Evolutionary conservation across 2,888 invertebrate genomes (phyloP).

Genomic region (Anodontia alba): DNA sequence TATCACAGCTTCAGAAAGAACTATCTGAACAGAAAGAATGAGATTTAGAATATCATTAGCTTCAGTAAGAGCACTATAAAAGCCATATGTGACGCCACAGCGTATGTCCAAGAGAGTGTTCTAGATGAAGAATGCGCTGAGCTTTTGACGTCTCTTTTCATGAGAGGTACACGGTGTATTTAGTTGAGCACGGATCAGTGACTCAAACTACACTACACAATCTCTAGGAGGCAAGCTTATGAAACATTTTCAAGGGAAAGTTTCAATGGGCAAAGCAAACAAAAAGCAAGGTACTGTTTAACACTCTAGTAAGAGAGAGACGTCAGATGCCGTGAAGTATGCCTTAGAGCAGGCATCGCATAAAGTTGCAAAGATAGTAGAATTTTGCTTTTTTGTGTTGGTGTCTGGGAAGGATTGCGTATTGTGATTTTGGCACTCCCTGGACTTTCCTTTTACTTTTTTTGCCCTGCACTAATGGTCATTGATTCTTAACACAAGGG

Average conservation of each 20-base stretch:
- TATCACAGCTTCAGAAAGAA: conserved; percentile 27
- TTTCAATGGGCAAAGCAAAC: background rate
- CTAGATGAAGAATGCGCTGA: background rate
- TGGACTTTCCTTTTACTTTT: no score
- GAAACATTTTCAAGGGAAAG: conserved; percentile 2
- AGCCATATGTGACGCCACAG: conserved; percentile 9
- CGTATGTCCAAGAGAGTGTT: conserved; percentile 10
- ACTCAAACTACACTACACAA: conserved; percentile 8
- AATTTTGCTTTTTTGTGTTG: no score
- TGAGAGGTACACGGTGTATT: conserved; percentile 4
- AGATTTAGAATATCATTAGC: conserved; percentile 1
- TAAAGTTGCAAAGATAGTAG: no score
- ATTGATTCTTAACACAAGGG: no score
- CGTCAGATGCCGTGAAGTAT: no score
- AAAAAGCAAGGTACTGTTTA: no score
- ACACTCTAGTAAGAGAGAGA: no score
- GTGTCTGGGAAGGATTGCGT: no score
- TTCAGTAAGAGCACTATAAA: background rate
- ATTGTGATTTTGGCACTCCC: no score
- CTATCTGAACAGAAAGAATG: background rate
- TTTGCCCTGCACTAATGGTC: no score
- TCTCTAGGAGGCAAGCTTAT: conserved; percentile 11
- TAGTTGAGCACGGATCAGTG: conserved; percentile 6
- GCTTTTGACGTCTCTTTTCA: background rate
- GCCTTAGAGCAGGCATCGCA: no score